Percentiles rank a stretch among this genome's conserved stretches.
phyloP scores from a whole-genome alignment of 2,888 invertebrate genomes.

The Lysandra coridon region DNA sequence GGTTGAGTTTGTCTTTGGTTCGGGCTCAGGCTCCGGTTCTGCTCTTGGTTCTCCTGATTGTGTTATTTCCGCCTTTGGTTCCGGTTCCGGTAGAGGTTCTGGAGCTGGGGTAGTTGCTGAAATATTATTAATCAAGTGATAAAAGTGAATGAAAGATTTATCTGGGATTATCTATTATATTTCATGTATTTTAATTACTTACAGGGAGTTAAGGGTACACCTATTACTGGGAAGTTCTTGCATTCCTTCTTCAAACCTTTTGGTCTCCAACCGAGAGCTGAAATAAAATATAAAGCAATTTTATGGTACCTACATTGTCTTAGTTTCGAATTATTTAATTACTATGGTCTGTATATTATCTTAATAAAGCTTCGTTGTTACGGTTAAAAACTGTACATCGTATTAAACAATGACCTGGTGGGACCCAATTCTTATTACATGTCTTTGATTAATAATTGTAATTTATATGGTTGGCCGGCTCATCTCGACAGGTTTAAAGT shows the following conservation, averaged over 20 bases:
- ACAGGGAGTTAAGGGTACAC: constrained; percentile 62
- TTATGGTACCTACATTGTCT: neutral
- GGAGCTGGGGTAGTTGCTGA: constrained; percentile 57
- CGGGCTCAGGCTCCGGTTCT: constrained; percentile 51
- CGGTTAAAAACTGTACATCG: no score
- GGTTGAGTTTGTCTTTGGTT: constrained; percentile 52
- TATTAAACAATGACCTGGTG: no score
- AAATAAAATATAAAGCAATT: constrained; percentile 42
- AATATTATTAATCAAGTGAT: constrained; percentile 30
- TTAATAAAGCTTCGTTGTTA: no score
- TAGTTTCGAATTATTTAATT: no score
- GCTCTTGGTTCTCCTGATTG: constrained; percentile 48
- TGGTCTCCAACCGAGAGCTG: constrained; percentile 95
- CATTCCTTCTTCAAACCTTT: constrained; percentile 86
- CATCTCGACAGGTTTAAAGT: no score
- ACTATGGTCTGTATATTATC: no score
- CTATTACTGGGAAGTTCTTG: constrained; percentile 87
- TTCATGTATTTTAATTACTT: constrained; percentile 42
- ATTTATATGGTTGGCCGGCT: no score
- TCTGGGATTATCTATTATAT: neutral
- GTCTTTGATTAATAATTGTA: no score
- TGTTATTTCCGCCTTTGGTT: constrained; percentile 43
- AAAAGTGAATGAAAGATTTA: neutral
- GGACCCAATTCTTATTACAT: no score
- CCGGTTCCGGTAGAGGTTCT: constrained; percentile 45